These are phyloP conservation scores for Andrena praecox DNA, from an alignment of 2,888 invertebrate genomes.

Conservation along the genomic window DNA sequence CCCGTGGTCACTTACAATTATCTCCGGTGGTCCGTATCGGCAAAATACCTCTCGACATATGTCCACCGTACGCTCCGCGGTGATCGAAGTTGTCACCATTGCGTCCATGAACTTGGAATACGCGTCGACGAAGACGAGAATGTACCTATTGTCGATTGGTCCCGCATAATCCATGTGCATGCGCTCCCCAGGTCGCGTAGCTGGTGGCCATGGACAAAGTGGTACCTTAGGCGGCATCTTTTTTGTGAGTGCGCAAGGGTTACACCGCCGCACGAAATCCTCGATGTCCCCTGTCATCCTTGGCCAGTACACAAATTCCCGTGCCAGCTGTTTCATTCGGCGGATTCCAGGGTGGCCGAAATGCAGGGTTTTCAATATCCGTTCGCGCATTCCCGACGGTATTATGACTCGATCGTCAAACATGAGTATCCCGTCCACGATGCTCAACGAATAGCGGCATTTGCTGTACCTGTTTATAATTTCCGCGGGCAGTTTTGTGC, in stretches of 20 bases:
- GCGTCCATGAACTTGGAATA: not conserved
- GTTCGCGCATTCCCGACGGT: not conserved
- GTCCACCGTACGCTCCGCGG: not conserved
- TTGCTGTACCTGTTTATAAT: not conserved
- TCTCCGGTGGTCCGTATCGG: not conserved
- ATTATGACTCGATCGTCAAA: not conserved
- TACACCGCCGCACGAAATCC: not conserved
- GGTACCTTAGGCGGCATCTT: slow-evolving; percentile 5
- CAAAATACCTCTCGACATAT: not conserved
- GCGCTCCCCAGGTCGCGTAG: not conserved
- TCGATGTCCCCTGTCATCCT: slow-evolving; percentile 13
- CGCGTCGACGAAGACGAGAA: not conserved
- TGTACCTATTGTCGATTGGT: not conserved
- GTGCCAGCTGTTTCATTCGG: slow-evolving; percentile 5
- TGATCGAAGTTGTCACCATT: not conserved
- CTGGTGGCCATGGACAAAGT: not conserved
- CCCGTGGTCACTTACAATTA: not conserved
- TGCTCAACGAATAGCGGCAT: not conserved
- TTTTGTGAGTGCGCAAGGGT: not conserved
- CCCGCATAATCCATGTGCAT: not conserved
- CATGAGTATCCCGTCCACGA: not conserved
- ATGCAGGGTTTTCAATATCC: not conserved
- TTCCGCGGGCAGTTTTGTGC: not conserved
- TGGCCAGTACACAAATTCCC: slow-evolving; percentile 6
- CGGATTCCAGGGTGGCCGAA: not conserved